phyloP scores from a whole-genome alignment of 2,888 invertebrate species.

The Cremastobaeus sp. region DNA sequence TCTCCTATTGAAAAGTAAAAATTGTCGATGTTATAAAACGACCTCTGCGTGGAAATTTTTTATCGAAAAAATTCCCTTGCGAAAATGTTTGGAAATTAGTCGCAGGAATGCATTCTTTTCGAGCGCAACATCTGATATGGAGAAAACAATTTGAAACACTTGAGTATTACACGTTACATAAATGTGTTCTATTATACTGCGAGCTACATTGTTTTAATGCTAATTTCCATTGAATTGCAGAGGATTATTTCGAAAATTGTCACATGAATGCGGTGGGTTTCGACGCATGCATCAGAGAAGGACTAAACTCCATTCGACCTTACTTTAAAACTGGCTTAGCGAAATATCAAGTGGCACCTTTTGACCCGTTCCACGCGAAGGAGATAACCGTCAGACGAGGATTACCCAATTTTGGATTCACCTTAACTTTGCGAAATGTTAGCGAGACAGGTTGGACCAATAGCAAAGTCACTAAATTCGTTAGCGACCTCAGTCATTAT shows the following conservation, averaged over 20 bases:
- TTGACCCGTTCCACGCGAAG: slow-evolving; percentile 87
- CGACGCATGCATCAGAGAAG: slow-evolving; percentile 86
- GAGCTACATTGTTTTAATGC: not conserved
- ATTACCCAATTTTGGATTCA: slow-evolving; percentile 83
- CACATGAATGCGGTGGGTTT: slow-evolving; percentile 82
- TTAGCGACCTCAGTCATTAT: slow-evolving; percentile 77
- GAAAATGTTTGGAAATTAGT: slow-evolving; percentile 26
- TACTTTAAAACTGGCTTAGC: slow-evolving; percentile 87
- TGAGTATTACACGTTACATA: slow-evolving; percentile 9
- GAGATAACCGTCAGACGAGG: slow-evolving; percentile 84
- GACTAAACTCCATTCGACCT: slow-evolving; percentile 84
- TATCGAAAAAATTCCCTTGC: slow-evolving; percentile 24
- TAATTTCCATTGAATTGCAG: slow-evolving; percentile 66
- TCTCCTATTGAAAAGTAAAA: too few species aligned
- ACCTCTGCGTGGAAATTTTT: too few species aligned
- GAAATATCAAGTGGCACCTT: slow-evolving; percentile 85
- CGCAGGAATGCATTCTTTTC: slow-evolving; percentile 35
- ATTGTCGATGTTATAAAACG: too few species aligned
- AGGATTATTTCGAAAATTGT: slow-evolving; percentile 81
- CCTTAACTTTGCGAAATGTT: slow-evolving; percentile 85
- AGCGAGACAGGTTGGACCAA: slow-evolving; percentile 87
- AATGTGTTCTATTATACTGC: too few species aligned
- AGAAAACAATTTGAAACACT: slow-evolving; percentile 12
- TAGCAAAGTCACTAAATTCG: slow-evolving; percentile 88
- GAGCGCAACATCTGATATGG: slow-evolving; percentile 3